Evolutionary conservation across 2,797 vertebrate species (phyloP), one percentile per base, ranked within the genome.

Genomic region (Sebastes iracundus): DNA sequence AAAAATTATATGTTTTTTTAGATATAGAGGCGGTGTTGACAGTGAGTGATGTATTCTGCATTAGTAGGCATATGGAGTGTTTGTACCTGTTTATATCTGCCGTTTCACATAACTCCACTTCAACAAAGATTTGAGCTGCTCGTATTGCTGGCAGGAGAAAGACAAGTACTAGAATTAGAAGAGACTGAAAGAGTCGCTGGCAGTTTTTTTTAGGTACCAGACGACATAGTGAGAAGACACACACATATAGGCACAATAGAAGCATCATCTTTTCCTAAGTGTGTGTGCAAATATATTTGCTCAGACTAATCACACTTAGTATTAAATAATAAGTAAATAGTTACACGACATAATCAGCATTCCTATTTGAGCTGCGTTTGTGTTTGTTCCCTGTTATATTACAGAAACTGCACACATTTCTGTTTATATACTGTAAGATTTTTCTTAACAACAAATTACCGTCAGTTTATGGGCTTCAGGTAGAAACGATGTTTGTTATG

Each of bases 41-140:
- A 30, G 66, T 49, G 63, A 76, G 42, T 38, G 33, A 23, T 22
- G 16, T 8, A 70, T 83, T 76, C 46, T 22, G 62, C 46, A 27
- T 52, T 22, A 64, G n/a, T 13, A 42, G 28, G 35, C 67, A 67
- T 46, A 28, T 22, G 35, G 65, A 58, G 32, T 6, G 22, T 68
- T 81, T 69, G 23, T 53, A 42, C 49, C 12, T 33, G 62, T 77
- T 61, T 10, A 55, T 32, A 69, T 52, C 62, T 75, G 61, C 56
- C 10, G 4, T 81, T 38, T 20, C 33, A 38, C 64, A 27, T 32
- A 52, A 72, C 61, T 58, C 32, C 55, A 52, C 49, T 11, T 20
- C 23, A 46, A 61, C 16, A 38, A 69, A 56, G 27, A 70, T 62
- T 32, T 72, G 42, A 77, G 79, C 7, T 69, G 55, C 55, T n/a